A percentile compares a stretch with the other conserved stretches of the same genome.
Conservation (phyloP, 2,888 invertebrate species). For the Ephialtes manifestator region DNA sequence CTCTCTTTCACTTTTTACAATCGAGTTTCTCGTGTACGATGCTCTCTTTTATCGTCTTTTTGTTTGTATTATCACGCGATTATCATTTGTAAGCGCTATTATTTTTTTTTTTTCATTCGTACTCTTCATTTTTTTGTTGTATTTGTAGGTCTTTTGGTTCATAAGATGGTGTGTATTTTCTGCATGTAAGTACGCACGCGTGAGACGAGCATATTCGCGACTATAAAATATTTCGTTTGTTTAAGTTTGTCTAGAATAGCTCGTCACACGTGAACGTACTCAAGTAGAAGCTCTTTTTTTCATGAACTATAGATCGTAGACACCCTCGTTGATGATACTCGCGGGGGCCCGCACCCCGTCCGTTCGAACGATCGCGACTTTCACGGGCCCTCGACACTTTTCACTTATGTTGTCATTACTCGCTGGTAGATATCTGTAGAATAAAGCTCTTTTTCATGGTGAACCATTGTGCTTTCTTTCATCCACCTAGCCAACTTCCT, state of each 20-base stretch:
- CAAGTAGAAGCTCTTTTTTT: slow-evolving; percentile 43
- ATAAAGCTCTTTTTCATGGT: slow-evolving; percentile 83
- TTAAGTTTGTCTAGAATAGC: background rate
- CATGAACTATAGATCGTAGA: slow-evolving; percentile 46
- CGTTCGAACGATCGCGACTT: slow-evolving; percentile 24
- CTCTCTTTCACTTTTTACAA: slow-evolving; percentile 16
- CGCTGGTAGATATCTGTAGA: slow-evolving; percentile 81
- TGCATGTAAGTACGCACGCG: slow-evolving; percentile 66
- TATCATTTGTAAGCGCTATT: slow-evolving; percentile 57
- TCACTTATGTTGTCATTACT: slow-evolving; percentile 76
- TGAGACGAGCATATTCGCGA: slow-evolving; percentile 43
- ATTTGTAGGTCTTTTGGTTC: slow-evolving; percentile 64
- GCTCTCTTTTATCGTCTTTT: slow-evolving; percentile 51
- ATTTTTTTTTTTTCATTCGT: slow-evolving; percentile 30
- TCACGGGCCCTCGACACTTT: slow-evolving; percentile 64
- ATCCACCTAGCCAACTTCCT: slow-evolving; percentile 79
- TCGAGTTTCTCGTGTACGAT: slow-evolving; percentile 13
- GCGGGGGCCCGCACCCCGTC: background rate
- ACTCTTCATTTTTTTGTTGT: slow-evolving; percentile 46
- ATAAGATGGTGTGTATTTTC: slow-evolving; percentile 65
- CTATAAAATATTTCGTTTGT: slow-evolving; percentile 10
- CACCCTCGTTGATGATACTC: slow-evolving; percentile 47
- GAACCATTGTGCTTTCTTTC: slow-evolving; percentile 84
- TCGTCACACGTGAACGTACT: slow-evolving; percentile 42
- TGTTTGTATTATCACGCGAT: slow-evolving; percentile 57